Evolutionary conservation across 2,113 vertebrate species (phyloP).

Genomic region (Cheilinus undulatus): DNA sequence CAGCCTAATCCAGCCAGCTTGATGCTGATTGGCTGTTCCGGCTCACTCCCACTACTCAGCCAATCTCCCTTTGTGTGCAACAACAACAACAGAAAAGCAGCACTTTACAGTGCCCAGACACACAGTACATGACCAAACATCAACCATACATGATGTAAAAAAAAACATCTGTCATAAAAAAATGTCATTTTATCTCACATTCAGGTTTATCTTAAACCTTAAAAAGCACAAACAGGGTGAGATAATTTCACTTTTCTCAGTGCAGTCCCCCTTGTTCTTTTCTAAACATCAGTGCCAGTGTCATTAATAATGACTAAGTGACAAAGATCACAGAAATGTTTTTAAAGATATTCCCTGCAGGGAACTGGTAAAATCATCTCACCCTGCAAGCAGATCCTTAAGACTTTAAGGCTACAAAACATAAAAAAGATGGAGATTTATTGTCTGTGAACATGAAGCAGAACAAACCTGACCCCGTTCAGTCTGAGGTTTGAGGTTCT

Average conservation of each 20-base stretch:
- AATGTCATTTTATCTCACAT: constrained; percentile 19
- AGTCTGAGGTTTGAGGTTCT: constrained; percentile 28
- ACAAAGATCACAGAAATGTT: background rate
- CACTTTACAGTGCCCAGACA: constrained; percentile 37
- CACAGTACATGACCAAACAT: constrained; percentile 27
- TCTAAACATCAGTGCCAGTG: constrained; percentile 1
- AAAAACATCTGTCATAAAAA: constrained; percentile 1
- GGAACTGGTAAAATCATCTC: constrained; percentile 17
- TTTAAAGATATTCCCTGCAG: constrained; percentile 9
- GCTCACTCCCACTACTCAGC: constrained; percentile 72
- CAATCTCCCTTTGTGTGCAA: constrained; percentile 62
- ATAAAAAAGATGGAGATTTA: background rate
- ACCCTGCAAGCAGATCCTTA: constrained; percentile 6
- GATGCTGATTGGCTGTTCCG: constrained; percentile 71
- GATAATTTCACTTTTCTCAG: constrained; percentile 10
- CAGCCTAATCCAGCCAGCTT: constrained; percentile 40
- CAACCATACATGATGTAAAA: background rate
- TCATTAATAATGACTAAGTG: constrained; percentile 13
- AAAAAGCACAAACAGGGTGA: constrained; percentile 35
- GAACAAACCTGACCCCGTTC: constrained; percentile 55
- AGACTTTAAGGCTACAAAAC: constrained; percentile 43
- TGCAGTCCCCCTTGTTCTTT: background rate
- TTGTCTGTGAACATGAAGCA: constrained; percentile 29
- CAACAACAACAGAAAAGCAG: constrained; percentile 44
- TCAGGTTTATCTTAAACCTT: background rate